Conservation (phyloP, 2,797 vertebrate species). For the Denticeps clupeoides region DNA sequence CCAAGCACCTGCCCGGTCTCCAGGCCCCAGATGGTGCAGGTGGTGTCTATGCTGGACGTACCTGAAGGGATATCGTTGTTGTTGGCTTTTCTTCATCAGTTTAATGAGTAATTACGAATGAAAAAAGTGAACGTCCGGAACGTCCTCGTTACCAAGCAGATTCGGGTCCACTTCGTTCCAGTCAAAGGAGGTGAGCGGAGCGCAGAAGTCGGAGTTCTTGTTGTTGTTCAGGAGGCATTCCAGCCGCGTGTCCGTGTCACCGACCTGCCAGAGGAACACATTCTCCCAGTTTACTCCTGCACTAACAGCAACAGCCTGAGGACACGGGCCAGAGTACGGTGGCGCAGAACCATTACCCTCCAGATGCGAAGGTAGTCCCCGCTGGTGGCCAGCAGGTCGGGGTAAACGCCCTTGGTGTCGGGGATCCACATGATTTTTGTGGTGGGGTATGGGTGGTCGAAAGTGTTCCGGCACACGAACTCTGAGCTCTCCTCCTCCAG, state of each 20-base stretch:
- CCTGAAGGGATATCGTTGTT: too few relatives aligned
- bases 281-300: background rate
- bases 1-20: slow-evolving; percentile 94
- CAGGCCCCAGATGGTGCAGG: slow-evolving; percentile 96
- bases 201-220: slow-evolving; percentile 98
- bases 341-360: too few relatives aligned
- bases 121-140: background rate
- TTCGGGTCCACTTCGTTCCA: slow-evolving; percentile 99
- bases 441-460: slow-evolving; percentile 95
- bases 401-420: slow-evolving; percentile 95
- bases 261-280: slow-evolving; percentile 83
- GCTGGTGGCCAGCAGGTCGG: slow-evolving; percentile 91
- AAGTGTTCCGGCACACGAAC: slow-evolving; percentile 97
- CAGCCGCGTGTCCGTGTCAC: slow-evolving; percentile 91
- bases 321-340: too few relatives aligned
- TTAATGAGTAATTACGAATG: too few relatives aligned
- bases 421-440: slow-evolving; percentile 99
- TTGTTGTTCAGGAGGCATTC: slow-evolving; percentile 98
- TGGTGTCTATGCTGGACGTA: slow-evolving; percentile 96
- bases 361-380: slow-evolving; percentile 96
- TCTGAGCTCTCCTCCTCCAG: slow-evolving; percentile 97
- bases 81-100: too few relatives aligned
- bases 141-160: slow-evolving; percentile 74
- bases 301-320: background rate
- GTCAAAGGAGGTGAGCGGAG: slow-evolving; percentile 94